These are phyloP conservation scores for Bibio marci DNA, from an alignment of 2,888 invertebrate genomes.

Conservation along the genomic window DNA sequence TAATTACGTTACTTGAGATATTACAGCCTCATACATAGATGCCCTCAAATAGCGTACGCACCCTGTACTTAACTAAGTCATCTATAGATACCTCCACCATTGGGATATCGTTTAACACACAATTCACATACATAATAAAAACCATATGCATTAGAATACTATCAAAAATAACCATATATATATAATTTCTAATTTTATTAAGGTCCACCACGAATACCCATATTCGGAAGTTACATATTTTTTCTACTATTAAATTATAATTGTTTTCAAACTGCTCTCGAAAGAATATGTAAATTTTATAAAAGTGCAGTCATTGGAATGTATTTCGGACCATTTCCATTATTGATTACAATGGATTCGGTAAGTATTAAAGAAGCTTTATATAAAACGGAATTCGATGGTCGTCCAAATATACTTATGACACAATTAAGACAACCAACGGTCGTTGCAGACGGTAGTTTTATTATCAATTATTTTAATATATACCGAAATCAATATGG, in stretches of 20 bases:
- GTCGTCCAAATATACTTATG: constrained; percentile 34
- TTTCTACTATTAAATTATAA: constrained; percentile 34
- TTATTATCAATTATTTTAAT: no score
- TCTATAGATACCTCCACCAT: no score
- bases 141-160: no score
- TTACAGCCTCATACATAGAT: no score
- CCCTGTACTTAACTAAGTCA: no score
- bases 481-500: no score
- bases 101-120: no score
- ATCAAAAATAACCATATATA: no score
- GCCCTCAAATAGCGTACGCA: no score
- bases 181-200: no score
- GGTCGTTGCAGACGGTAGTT: constrained; percentile 19
- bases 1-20: no score
- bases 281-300: constrained; percentile 35
- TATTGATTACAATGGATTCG: constrained; percentile 36
- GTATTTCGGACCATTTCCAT: constrained; percentile 32
- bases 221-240: constrained; percentile 44
- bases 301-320: constrained; percentile 42
- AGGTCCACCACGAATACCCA: constrained; percentile 44
- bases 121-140: no score
- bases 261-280: constrained; percentile 33
- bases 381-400: constrained; percentile 42
- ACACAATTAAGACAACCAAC: constrained; percentile 33
- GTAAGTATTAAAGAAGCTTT: constrained; percentile 38